Evolutionary conservation across 2,113 vertebrate genomes (phyloP).

Genomic region (Syngnathus floridae): DNA sequence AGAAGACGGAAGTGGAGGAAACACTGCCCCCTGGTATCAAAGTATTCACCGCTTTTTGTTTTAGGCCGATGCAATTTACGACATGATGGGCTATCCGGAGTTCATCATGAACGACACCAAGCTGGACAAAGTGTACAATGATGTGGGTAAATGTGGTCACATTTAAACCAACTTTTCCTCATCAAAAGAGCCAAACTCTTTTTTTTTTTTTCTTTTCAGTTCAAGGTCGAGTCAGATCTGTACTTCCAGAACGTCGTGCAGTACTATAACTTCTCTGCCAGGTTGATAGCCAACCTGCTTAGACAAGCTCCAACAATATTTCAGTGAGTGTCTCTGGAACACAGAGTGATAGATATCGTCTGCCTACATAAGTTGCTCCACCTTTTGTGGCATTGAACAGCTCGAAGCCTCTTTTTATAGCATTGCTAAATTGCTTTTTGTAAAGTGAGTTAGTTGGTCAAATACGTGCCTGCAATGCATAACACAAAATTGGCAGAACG

Average conservation of each 20-base stretch:
- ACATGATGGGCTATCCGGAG: constrained; percentile 97
- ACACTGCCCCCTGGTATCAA: constrained; percentile 59
- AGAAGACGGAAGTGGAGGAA: constrained; percentile 1
- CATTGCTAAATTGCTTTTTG: too few species aligned
- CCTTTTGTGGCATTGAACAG: too few species aligned
- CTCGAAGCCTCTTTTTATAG: too few species aligned
- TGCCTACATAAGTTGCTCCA: neutral
- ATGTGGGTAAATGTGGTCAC: constrained; percentile 73
- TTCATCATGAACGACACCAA: constrained; percentile 94
- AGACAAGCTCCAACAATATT: constrained; percentile 88
- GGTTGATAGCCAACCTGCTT: constrained; percentile 88
- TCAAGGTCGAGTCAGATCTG: constrained; percentile 77
- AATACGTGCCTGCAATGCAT: too few species aligned
- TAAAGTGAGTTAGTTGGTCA: too few species aligned
- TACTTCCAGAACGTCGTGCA: constrained; percentile 97
- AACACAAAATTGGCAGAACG: too few species aligned
- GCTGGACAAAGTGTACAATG: constrained; percentile 92
- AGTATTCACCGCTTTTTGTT: neutral
- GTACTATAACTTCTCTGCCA: constrained; percentile 92
- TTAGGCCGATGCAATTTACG: constrained; percentile 92
- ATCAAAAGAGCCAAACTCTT: constrained; percentile 1
- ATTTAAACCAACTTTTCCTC: neutral
- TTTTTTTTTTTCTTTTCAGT: constrained; percentile 62
- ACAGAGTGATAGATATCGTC: neutral
- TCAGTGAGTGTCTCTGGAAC: constrained; percentile 78